Base-by-base conservation (phyloP, 2,888 invertebrate species). In the Tortrix viridana region DNA sequence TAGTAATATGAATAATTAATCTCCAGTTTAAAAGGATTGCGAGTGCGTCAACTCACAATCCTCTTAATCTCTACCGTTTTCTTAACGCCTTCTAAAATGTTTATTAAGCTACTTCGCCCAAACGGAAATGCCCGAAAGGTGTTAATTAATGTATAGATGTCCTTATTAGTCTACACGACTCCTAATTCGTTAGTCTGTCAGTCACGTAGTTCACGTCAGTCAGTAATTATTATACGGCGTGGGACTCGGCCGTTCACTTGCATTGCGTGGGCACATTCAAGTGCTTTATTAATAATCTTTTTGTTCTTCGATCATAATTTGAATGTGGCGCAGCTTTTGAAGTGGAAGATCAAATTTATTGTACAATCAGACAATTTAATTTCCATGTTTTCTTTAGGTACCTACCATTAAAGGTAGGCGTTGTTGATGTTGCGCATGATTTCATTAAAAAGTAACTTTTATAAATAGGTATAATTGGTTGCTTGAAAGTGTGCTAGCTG, bases 201-300 rank as follows among this genome's bases (percentile, higher is more conserved):
- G 71, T 74, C 76, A 74, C 71, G 73, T 44, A 60, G 41, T 53
- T 41, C 59, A 61, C 22, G 38, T 20, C 37, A 38, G 50, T 37
- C 50, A 38, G 70, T 69, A 72, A 75, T 72, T 73, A 75, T 74
- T 74, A 76, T 71, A 70, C 60, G 56, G 71, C 67, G 65, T 67
- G 67, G 68, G 68, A 58, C 68, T 48, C 57, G 71, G 71, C 72
- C 75, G 67, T 76, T 79, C 71, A 75, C 77, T 71, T 72, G 72
- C 69, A 74, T 68, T 72, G 73, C 69, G 75, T 77, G 69, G 80
- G 79, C 66, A 72, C 69, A 65, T 63, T 60, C 49, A 22, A 62
- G 38, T 22, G 53, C 53, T 53, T 58, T 53, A 63, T 22, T 53
- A 58, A 47, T 52, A 63, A 63, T 48, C 57, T 52, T 63, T 58